A percentile compares a stretch with the other conserved stretches of the same genome.
These are phyloP conservation scores for Smithornis capensis DNA, from an alignment of 2,113 vertebrate genomes.

Conservation along the genomic window DNA sequence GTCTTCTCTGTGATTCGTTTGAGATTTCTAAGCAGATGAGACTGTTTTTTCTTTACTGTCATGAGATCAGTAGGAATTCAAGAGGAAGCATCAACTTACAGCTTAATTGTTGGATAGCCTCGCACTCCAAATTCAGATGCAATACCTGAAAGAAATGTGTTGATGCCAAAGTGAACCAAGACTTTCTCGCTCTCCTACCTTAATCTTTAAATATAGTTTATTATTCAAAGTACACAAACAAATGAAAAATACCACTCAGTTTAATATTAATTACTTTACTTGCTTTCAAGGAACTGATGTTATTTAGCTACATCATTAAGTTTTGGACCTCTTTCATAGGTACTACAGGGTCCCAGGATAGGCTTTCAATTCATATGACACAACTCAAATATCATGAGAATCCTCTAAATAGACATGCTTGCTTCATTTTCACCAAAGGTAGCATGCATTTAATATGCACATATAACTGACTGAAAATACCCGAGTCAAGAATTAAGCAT, in stretches of 20 bases:
- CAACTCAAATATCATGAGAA: background rate
- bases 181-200: background rate
- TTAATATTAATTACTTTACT: background rate
- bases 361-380: background rate
- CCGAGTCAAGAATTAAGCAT: background rate
- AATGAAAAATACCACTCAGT: background rate
- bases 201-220: background rate
- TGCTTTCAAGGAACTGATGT: background rate
- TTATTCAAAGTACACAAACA: background rate
- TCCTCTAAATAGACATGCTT: background rate
- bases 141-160: constrained; percentile 79
- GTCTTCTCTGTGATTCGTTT: background rate
- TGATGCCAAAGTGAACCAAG: background rate
- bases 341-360: background rate
- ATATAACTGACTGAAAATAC: background rate
- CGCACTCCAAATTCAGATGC: constrained; percentile 96
- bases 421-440: background rate
- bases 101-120: constrained; percentile 97
- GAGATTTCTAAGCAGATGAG: background rate
- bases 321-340: background rate
- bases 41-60: background rate
- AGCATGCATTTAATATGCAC: background rate
- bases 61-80: background rate
- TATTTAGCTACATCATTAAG: background rate
- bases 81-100: constrained; percentile 82